These are phyloP conservation scores for Sandelia bainsii DNA, from an alignment of 2,797 vertebrate genomes.

Conservation along the genomic window DNA sequence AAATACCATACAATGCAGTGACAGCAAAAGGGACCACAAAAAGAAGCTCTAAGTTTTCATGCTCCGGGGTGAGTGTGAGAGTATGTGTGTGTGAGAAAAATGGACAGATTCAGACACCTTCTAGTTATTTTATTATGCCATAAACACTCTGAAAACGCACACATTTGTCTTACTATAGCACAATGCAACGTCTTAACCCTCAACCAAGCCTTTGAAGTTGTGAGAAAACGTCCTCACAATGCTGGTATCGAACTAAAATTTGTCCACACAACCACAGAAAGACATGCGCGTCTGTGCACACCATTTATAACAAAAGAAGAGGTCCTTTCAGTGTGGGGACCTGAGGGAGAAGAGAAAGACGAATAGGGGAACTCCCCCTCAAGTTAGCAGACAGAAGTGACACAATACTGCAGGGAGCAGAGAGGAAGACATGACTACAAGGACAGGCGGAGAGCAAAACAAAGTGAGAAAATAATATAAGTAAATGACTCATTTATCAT, in stretches of 20 bases:
- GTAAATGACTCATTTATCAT: no score
- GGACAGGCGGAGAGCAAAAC: constrained; percentile 31
- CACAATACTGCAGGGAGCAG: constrained; percentile 47
- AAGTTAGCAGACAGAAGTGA: constrained; percentile 57
- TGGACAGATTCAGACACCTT: constrained; percentile 58
- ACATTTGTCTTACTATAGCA: no score
- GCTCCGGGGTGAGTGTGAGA: constrained; percentile 36
- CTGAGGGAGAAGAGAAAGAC: constrained; percentile 68
- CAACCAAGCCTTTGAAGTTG: background rate
- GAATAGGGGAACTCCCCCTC: constrained; percentile 58
- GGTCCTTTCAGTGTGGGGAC: constrained; percentile 67
- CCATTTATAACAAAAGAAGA: constrained; percentile 68
- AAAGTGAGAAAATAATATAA: background rate
- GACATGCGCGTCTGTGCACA: constrained; percentile 15
- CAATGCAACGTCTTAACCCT: no score
- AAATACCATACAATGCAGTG: constrained; percentile 56
- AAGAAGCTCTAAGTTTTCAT: constrained; percentile 77
- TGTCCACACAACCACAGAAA: constrained; percentile 6
- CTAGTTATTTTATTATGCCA: constrained; percentile 61
- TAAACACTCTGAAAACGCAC: constrained; percentile 45
- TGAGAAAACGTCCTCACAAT: background rate
- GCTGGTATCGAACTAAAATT: background rate
- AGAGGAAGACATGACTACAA: constrained; percentile 6
- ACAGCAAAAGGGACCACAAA: constrained; percentile 55
- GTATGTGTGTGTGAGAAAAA: constrained; percentile 19